Evolutionary conservation across 1,140 invertebrate species (phyloP).

Genomic region (Solenopsis fugax): DNA sequence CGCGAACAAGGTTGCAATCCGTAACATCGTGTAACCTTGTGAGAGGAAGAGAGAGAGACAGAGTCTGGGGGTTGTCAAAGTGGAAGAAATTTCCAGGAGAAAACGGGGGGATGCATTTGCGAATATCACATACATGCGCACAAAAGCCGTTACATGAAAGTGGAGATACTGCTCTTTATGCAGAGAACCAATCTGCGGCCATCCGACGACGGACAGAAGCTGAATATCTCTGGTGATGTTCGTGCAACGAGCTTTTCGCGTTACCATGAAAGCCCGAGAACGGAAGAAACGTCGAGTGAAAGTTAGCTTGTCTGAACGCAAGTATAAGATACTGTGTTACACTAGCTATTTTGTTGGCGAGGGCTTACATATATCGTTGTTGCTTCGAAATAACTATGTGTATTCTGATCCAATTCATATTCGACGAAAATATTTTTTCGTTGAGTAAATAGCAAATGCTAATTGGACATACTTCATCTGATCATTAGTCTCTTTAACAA

Average conservation of each 20-base stretch:
- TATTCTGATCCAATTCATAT: not conserved
- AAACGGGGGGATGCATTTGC: not conserved
- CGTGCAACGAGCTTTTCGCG: slow-evolving; percentile 54
- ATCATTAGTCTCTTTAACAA: not conserved
- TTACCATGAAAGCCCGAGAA: slow-evolving; percentile 8
- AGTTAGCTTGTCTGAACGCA: slow-evolving; percentile 40
- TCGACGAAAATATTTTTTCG: not conserved
- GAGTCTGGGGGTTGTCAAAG: slow-evolving; percentile 15
- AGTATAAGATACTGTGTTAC: slow-evolving; percentile 33
- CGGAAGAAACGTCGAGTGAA: slow-evolving; percentile 44
- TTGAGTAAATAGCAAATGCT: not conserved
- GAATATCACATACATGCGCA: slow-evolving; percentile 30
- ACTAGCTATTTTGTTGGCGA: slow-evolving; percentile 42
- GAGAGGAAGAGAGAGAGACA: not conserved
- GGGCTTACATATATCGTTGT: not conserved
- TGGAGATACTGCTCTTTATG: slow-evolving; percentile 61
- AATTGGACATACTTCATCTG: too few relatives aligned
- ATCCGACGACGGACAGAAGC: slow-evolving; percentile 26
- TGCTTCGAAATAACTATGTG: not conserved
- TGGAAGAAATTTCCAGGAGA: slow-evolving; percentile 31
- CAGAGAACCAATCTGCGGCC: slow-evolving; percentile 61
- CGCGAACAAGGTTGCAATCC: slow-evolving; percentile 27
- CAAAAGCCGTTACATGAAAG: slow-evolving; percentile 69
- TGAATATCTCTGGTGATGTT: slow-evolving; percentile 39
- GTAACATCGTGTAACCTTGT: not conserved